Percentiles rank a stretch among this genome's conserved stretches.
Evolutionary conservation across 2,888 invertebrate species (phyloP).

Genomic region (Gari tellinella): DNA sequence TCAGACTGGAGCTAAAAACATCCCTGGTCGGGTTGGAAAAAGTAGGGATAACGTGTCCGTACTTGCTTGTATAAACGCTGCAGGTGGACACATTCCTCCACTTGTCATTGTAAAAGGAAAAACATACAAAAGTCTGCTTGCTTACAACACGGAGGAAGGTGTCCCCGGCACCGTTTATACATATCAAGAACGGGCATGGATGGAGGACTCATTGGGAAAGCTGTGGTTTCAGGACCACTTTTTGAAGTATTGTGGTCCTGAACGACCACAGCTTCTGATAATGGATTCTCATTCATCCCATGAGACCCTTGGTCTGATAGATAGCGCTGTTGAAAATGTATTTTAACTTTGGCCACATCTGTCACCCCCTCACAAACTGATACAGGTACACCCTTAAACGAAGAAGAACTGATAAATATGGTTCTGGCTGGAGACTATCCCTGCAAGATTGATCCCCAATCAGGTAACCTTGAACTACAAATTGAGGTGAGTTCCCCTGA

Average conservation of each 20-base stretch:
- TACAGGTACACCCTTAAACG: too few species aligned
- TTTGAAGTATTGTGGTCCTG: constrained; percentile 48
- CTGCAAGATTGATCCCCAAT: too few species aligned
- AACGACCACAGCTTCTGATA: constrained; percentile 48
- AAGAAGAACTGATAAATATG: too few species aligned
- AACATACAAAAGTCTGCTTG: constrained; percentile 33
- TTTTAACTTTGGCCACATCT: background rate
- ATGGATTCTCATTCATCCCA: constrained; percentile 52
- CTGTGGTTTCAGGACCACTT: constrained; percentile 48
- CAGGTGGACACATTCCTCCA: constrained; percentile 49
- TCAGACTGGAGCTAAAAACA: constrained; percentile 15
- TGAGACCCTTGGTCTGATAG: constrained; percentile 39
- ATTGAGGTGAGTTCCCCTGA: too few species aligned
- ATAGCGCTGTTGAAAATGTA: constrained; percentile 25
- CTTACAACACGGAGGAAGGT: constrained; percentile 31
- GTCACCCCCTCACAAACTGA: too few species aligned
- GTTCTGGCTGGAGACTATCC: too few species aligned
- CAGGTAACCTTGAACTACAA: too few species aligned
- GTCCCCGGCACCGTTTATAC: constrained; percentile 38
- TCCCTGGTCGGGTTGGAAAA: constrained; percentile 48
- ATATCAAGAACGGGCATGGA: constrained; percentile 53
- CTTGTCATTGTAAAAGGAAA: constrained; percentile 54
- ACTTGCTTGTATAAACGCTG: constrained; percentile 53
- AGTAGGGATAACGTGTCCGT: constrained; percentile 50
- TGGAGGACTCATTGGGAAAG: constrained; percentile 46